Evolutionary conservation across 2,113 vertebrate species (phyloP).

Genomic region (Petrocephalus zakoni): DNA sequence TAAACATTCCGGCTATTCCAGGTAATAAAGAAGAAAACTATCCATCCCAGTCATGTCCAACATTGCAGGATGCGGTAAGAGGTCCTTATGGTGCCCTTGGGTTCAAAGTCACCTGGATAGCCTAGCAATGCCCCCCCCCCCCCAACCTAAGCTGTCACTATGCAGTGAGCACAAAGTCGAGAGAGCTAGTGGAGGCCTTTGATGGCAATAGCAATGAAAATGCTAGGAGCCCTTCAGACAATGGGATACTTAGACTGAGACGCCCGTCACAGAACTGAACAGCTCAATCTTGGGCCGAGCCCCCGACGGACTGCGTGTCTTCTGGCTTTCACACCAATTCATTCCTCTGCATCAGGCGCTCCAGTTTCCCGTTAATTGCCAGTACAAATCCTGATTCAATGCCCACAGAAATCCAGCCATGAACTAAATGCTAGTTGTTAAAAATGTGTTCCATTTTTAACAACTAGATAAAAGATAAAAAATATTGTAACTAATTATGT

Average conservation of each 20-base stretch:
- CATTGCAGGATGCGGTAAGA: not conserved
- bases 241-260: not conserved
- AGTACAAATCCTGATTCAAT: not conserved
- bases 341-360: not conserved
- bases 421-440: not conserved
- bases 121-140: not conserved
- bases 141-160: not conserved
- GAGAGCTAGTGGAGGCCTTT: not conserved
- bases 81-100: not conserved
- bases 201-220: not conserved
- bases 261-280: not conserved
- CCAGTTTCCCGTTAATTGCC: not conserved
- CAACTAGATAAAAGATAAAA: not conserved
- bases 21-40: too few species aligned
- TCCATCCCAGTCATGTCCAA: too few species aligned
- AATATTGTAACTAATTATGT: not conserved
- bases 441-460: not conserved
- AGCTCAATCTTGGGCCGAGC: not conserved
- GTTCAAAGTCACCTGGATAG: not conserved
- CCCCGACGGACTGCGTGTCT: not conserved
- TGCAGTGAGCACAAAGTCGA: not conserved
- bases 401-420: not conserved
- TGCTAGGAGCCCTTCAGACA: not conserved
- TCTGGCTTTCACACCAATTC: not conserved
- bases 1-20: too few species aligned